Evolutionary conservation across 2,888 invertebrate genomes (phyloP), one percentile per base, ranked within the genome.

Genomic region (Mimumesa dahlbomi): DNA sequence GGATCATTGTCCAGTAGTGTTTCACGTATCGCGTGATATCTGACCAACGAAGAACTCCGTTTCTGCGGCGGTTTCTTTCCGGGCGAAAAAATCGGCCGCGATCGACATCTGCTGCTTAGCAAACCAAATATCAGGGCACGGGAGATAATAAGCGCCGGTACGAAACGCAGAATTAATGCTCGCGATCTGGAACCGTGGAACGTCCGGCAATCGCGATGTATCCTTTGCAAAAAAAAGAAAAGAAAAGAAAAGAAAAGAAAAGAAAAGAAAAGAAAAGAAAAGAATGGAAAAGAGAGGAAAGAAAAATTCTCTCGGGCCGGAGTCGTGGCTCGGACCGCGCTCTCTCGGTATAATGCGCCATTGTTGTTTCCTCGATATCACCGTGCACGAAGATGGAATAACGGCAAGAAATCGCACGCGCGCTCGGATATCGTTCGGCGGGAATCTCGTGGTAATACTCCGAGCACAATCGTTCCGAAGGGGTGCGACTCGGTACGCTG

Each of bases 331-430:
- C 40, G 43, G 45, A 38, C 70, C 70, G 52, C 72, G 57, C 14
- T 64, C 3, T 7, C 7, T 58, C 42, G 65, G 73, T 65, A 77
- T 76, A 76, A 76, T 77, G 65, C 58, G 36, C 62, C 48, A 77
- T 76, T 69, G 73, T 77, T 68, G 62, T 52, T 73, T 45, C 50
- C 56, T 19, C 42, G 64, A 53, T 69, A 62, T 48, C 57, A 56
- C 40, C 36, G 48, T 31, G 11, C 45, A 54, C 53, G 36, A 34
- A 54, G 53, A 53, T 25, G 54, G 68, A 63, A 57, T 61, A 57
- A 49, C 69, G 49, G 42, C 42, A 34, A 43, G 38, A 52, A 42
- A 43, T 61, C 38, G 48, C 7, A 7, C 29, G 9, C 19, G 13
- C 7, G 5, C 29, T 5, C 19, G 13, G 22, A 13, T 64, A 62